Evolutionary conservation across 2,797 vertebrate species (phyloP), one percentile per base, ranked within the genome.

Genomic region (Enoplosus armatus): DNA sequence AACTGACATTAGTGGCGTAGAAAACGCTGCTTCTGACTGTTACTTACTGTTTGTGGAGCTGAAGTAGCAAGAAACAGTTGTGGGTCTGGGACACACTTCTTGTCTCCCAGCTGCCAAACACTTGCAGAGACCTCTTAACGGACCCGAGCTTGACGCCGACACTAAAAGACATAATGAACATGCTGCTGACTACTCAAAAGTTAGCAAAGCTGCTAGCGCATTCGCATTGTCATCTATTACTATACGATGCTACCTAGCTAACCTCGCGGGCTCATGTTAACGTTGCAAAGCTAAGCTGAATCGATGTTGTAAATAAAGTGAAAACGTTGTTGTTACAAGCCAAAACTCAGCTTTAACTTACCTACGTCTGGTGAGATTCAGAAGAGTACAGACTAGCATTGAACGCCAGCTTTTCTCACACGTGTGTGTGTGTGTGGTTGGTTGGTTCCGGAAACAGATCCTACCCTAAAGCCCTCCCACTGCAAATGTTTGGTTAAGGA

Each of bases 361-460:
- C 93, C 86, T 79, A 18, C 9, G 62, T 53, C 7, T 77, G 47
- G 1, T 39, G 51, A 80, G 22, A 31, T n/a, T 65, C 63, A 76
- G 51, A 5, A 84, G 24, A 55, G 8, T 3, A 5, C 20, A 10
- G 12, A 33, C 15, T n/a, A n/a, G 31, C 31, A 3, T 0, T 33
- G 4, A 9, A 67, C 2, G 18, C 47, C 83, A 86, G 67, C 10
- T 15, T 75, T 73, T 33, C 47, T n/a, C 70, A 76, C 90, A 85
- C 83, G 66, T 77, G 90, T 58, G 54, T 84, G 47, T 69, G 31
- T 66, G 39, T 53, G 48, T 55, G 4, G 43, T 45, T 45, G 45
- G 41, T 48, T 63, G 29, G 45, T 60, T 71, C 91, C 93, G 93
- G 93, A 94, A 93, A 79, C 85, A 86, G 69, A 59, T 72, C 51